A percentile compares a stretch with the other conserved stretches of the same genome.
phyloP scores from a whole-genome alignment of 92 coral and sea anemone genomes.

The Blastomussa wellsi region DNA sequence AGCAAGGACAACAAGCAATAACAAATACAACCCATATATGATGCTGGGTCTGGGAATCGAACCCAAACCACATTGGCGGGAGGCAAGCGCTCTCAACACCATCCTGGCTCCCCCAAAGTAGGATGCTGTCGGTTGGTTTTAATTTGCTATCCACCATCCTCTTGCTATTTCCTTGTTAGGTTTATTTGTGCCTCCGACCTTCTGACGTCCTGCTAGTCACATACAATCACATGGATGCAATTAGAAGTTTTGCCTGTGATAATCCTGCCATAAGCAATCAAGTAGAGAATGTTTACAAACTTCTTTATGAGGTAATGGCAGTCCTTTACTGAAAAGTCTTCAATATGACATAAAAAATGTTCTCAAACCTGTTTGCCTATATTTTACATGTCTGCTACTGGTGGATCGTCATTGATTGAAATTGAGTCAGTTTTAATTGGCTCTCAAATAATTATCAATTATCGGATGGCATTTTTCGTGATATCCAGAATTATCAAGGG shows the following conservation, averaged over 20 bases:
- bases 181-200: constrained; percentile 86
- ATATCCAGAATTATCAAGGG: too few relatives aligned
- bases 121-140: too few relatives aligned
- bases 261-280: constrained; percentile 92
- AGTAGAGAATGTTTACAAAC: constrained; percentile 97
- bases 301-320: constrained; percentile 72
- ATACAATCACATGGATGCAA: constrained; percentile 97
- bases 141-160: neutral
- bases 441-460: too few relatives aligned
- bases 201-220: constrained; percentile 91
- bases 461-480: too few relatives aligned
- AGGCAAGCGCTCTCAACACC: too few relatives aligned
- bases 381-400: neutral
- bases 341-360: neutral
- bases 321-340: neutral
- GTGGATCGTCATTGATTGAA: too few relatives aligned
- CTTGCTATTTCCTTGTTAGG: constrained; percentile 46
- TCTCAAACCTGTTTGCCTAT: neutral
- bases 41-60: too few relatives aligned
- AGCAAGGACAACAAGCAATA: too few relatives aligned
- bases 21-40: too few relatives aligned
- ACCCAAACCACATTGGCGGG: too few relatives aligned
- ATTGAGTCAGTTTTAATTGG: too few relatives aligned
- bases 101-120: too few relatives aligned
- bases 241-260: constrained; percentile 93